Evolutionary conservation across 1,140 invertebrate species (phyloP).

Genomic region (Drusus annulatus): DNA sequence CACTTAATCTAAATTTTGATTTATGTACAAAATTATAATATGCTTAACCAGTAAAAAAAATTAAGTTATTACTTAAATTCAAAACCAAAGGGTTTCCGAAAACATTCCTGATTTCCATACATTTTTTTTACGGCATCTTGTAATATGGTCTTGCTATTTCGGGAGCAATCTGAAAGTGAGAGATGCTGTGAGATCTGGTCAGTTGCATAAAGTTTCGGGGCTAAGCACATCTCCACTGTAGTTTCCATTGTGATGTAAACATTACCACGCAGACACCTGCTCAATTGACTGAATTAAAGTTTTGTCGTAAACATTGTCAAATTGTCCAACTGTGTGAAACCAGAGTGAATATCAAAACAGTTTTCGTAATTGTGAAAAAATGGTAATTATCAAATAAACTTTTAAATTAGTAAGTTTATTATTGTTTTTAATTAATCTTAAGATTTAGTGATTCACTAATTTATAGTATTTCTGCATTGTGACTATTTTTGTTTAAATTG

Average conservation of each 20-base stretch:
- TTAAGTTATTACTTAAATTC: too few species aligned
- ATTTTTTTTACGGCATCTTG: neutral
- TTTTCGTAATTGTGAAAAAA: neutral
- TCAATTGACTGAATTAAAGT: neutral
- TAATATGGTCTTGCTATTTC: conserved; percentile 28
- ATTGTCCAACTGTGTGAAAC: too few species aligned
- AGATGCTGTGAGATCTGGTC: neutral
- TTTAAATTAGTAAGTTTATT: neutral
- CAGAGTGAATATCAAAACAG: too few species aligned
- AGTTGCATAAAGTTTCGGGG: conserved; percentile 24
- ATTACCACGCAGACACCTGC: conserved; percentile 15
- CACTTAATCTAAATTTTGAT: too few species aligned
- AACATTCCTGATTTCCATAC: too few species aligned
- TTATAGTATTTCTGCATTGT: too few species aligned
- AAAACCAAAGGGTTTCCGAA: neutral
- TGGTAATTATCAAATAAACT: neutral
- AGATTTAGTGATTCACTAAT: too few species aligned
- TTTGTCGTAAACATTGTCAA: too few species aligned
- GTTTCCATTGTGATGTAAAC: conserved; percentile 25
- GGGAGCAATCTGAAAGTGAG: neutral
- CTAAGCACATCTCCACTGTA: neutral
- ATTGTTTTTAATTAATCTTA: too few species aligned
- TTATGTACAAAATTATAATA: too few species aligned
- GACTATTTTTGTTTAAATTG: too few species aligned
- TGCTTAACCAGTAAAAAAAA: too few species aligned